A percentile compares a stretch with the other conserved stretches of the same genome.
Evolutionary conservation across 2,888 invertebrate genomes (phyloP).

Genomic region (Cheiracanthium punctorium): DNA sequence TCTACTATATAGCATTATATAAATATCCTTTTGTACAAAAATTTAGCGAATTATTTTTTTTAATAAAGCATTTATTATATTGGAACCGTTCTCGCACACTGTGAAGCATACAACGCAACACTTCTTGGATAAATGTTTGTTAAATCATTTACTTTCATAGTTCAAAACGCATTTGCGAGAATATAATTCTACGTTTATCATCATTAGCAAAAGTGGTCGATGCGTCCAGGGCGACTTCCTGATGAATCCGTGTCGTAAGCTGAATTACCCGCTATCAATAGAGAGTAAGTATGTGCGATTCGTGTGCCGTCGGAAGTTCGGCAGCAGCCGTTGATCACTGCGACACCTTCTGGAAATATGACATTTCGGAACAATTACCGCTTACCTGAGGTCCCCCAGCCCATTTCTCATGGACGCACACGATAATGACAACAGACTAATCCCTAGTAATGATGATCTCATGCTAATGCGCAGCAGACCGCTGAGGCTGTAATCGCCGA

Average conservation of each 20-base stretch:
- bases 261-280: neutral
- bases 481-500: neutral
- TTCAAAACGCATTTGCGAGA: too few species aligned
- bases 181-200: too few species aligned
- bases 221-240: neutral
- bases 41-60: too few species aligned
- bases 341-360: neutral
- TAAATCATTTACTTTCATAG: too few species aligned
- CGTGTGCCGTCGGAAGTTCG: neutral
- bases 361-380: neutral
- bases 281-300: neutral
- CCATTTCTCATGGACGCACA: slow-evolving; percentile 15
- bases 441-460: neutral
- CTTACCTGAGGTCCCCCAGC: neutral
- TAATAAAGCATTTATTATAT: too few species aligned
- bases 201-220: too few species aligned
- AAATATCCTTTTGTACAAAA: too few species aligned
- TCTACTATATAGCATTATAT: too few species aligned
- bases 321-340: neutral
- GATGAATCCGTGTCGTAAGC: neutral
- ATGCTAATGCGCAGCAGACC: neutral
- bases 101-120: too few species aligned
- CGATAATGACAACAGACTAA: neutral
- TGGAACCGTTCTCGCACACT: too few species aligned
- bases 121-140: too few species aligned